phyloP scores from a whole-genome alignment of 2,797 vertebrate genomes.

The Lateolabrax maculatus region DNA sequence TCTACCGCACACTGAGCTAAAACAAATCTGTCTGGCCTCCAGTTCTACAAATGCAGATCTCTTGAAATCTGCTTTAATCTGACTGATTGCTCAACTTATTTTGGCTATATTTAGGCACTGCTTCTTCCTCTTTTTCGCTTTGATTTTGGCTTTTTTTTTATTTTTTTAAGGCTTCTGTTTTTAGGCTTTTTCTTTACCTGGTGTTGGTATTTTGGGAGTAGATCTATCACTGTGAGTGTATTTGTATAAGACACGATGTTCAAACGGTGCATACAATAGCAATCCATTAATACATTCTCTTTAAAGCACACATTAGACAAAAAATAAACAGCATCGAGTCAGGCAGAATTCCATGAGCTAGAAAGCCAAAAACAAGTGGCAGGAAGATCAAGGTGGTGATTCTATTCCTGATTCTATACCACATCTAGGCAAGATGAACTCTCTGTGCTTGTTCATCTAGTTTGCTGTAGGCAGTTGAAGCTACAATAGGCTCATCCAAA shows the following conservation, averaged over 20 bases:
- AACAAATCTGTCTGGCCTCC: background rate
- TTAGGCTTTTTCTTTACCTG: background rate
- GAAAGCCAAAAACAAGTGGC: no score
- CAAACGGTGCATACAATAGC: background rate
- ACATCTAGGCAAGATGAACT: no score
- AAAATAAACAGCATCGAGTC: no score
- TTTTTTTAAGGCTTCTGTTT: background rate
- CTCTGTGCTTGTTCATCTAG: background rate
- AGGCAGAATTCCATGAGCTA: no score
- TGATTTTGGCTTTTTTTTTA: background rate
- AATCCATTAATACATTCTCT: background rate
- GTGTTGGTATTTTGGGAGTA: background rate
- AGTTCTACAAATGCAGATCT: background rate
- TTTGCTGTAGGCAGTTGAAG: no score
- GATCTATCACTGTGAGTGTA: background rate
- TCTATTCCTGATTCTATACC: no score
- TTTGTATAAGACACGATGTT: background rate
- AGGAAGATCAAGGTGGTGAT: no score
- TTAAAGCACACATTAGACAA: background rate
- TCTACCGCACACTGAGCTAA: background rate
- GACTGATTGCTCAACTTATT: conserved; percentile 12
- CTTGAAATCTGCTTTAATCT: background rate
- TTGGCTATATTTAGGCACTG: conserved; percentile 28
- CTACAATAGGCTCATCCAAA: no score
- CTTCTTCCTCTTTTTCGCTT: background rate